Evolutionary conservation across 2,888 invertebrate species (phyloP).

Genomic region (Ernsta delagoae): DNA sequence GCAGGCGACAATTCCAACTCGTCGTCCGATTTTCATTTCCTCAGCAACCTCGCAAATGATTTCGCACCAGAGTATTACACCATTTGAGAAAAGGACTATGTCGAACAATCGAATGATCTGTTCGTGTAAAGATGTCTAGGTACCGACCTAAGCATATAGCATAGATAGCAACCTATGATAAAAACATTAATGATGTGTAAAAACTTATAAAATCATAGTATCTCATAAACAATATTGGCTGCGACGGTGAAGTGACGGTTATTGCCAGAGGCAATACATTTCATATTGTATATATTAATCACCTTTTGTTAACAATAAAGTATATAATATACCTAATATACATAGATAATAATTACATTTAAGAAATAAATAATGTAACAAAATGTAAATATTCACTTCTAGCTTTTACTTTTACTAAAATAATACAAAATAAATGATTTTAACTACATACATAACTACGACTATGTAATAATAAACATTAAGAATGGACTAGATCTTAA

Average conservation of each 20-base stretch:
- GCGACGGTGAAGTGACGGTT: constrained; percentile 54
- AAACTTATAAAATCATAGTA: constrained; percentile 36
- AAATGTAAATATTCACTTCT: constrained; percentile 70
- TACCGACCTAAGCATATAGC: too few species aligned
- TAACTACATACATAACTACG: constrained; percentile 46
- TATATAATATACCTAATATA: too few species aligned
- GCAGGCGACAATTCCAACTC: constrained; percentile 93
- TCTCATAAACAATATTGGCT: constrained; percentile 51
- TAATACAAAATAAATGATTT: constrained; percentile 50
- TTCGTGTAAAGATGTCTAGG: constrained; percentile 70
- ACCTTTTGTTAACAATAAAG: constrained; percentile 54
- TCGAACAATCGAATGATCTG: constrained; percentile 81
- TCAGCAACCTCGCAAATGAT: constrained; percentile 96
- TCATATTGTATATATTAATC: constrained; percentile 46
- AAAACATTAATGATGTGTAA: constrained; percentile 42
- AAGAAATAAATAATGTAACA: constrained; percentile 60
- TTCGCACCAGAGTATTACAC: constrained; percentile 96
- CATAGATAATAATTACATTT: constrained; percentile 49
- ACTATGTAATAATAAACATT: constrained; percentile 32
- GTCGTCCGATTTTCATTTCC: constrained; percentile 97
- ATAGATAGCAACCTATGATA: too few species aligned
- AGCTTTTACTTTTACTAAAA: constrained; percentile 51
- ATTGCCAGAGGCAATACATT: constrained; percentile 64
- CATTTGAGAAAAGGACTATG: constrained; percentile 85
- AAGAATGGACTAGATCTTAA: constrained; percentile 36